Evolutionary conservation across 2,888 invertebrate genomes (phyloP).

Genomic region (Ferrisia virgata): DNA sequence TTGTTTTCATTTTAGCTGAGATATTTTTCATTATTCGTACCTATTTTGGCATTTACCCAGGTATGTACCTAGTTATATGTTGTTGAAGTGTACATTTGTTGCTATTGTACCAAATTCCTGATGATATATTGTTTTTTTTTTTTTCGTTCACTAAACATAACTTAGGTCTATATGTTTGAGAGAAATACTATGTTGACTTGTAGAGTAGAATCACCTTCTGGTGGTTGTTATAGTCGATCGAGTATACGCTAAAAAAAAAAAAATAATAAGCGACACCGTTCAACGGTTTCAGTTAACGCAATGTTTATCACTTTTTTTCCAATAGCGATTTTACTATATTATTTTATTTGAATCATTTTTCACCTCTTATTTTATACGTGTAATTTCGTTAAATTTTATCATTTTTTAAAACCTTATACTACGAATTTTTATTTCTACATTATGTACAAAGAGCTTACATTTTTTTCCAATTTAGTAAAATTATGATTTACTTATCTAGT

Average conservation of each 20-base stretch:
- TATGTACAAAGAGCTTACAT: not conserved
- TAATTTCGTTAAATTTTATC: not conserved
- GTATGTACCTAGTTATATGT: not conserved
- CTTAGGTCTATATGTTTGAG: too few species aligned
- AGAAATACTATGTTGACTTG: too few species aligned
- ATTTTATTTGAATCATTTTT: not conserved
- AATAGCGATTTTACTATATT: not conserved
- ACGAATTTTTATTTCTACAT: not conserved
- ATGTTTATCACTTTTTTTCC: not conserved
- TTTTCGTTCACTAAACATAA: too few species aligned
- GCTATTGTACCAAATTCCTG: not conserved
- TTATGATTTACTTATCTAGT: not conserved
- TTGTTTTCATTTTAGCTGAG: not conserved
- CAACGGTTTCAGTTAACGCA: not conserved
- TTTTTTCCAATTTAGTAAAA: not conserved
- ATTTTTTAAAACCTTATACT: not conserved
- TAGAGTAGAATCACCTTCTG: too few species aligned
- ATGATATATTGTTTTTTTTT: too few species aligned
- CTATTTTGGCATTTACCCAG: not conserved
- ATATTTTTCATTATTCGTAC: not conserved
- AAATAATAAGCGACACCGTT: too few species aligned
- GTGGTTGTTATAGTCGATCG: not conserved
- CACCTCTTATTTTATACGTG: not conserved
- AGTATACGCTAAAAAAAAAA: not conserved
- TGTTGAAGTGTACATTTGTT: too few species aligned